Evolutionary conservation across 2,113 vertebrate species (phyloP), one percentile per base, ranked within the genome.

Genomic region (Ia io): DNA sequence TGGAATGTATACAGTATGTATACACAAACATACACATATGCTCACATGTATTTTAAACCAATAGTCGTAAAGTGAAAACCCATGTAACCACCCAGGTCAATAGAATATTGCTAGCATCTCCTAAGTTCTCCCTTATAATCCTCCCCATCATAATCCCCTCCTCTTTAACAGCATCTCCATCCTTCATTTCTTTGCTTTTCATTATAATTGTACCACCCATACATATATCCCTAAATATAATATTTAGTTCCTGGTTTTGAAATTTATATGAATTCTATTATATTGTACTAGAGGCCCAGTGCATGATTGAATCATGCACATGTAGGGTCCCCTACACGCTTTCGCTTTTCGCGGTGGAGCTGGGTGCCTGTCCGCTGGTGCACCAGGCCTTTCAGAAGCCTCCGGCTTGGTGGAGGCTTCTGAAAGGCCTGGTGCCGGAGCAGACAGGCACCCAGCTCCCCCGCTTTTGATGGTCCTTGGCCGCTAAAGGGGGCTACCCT

Each of bases 261-360:
- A 92, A 80, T 92, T 80, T 89, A 32, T 79, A 71, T 49, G 61
- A 78, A 86, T 91, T 61, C 49, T 73, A 88, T 67, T 71, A 78
- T 59, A 85, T 25, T 91, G 9, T 90, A 51, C n/a, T n/a, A n/a
- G n/a, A n/a, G n/a, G n/a, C n/a, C n/a, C n/a, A n/a, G n/a, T n/a
- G n/a, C n/a, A n/a, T n/a, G n/a, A n/a, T n/a, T n/a, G n/a, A n/a
- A n/a, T n/a, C n/a, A n/a, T n/a, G n/a, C n/a, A n/a, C n/a, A n/a
- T n/a, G n/a, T n/a, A n/a, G n/a, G n/a, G n/a, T n/a, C n/a, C n/a
- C n/a, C n/a, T n/a, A n/a, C n/a, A n/a, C n/a, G n/a, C n/a, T n/a
- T n/a, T n/a, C n/a, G n/a, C n/a, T n/a, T n/a, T n/a, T n/a, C n/a
- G n/a, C n/a, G n/a, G n/a, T n/a, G n/a, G n/a, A n/a, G n/a, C n/a